Evolutionary conservation across 2,797 vertebrate species (phyloP).

Genomic region (Spondyliosoma cantharus): DNA sequence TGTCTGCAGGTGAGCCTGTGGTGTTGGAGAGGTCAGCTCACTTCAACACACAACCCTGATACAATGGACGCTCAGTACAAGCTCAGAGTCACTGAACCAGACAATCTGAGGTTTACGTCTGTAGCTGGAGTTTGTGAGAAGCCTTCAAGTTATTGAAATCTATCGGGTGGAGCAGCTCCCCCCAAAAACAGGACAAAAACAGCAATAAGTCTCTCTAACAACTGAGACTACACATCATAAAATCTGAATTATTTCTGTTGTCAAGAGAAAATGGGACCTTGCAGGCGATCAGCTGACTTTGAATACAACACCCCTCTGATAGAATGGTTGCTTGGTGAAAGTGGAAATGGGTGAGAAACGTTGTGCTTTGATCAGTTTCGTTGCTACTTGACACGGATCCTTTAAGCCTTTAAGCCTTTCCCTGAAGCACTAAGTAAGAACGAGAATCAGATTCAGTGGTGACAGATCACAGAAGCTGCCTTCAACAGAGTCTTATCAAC

Average conservation of each 20-base stretch:
- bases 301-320: not conserved
- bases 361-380: constrained; percentile 20
- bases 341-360: not conserved
- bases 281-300: not conserved
- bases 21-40: constrained; percentile 71
- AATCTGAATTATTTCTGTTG: not conserved
- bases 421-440: constrained; percentile 8
- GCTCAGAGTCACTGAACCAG: not conserved
- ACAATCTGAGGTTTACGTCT: not conserved
- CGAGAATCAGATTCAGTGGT: not conserved
- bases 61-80: constrained; percentile 1
- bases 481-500: not conserved
- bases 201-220: not conserved
- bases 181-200: not conserved
- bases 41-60: constrained; percentile 32
- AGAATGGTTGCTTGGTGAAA: not conserved
- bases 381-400: constrained; percentile 11
- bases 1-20: constrained; percentile 76
- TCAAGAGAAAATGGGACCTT: not conserved
- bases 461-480: constrained; percentile 27
- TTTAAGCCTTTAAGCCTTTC: constrained; percentile 2
- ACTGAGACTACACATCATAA: not conserved
- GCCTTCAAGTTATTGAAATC: not conserved
- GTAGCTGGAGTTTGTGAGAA: not conserved
- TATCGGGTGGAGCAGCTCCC: not conserved